phyloP scores from a whole-genome alignment of 2,797 vertebrate genomes.

The Kryptopterus vitreolus region DNA sequence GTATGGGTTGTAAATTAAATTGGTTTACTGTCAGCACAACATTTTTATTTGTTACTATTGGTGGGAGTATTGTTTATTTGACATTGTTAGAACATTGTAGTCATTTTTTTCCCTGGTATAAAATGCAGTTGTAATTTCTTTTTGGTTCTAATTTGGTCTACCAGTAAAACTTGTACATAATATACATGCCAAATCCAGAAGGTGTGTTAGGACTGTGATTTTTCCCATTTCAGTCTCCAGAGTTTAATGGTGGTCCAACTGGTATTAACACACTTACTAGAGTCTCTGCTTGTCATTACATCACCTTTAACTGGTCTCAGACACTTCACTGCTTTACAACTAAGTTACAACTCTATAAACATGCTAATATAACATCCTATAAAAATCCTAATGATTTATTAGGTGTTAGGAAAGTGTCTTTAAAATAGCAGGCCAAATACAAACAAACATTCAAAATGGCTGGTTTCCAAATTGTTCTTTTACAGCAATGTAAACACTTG shows the following conservation, averaged over 20 bases:
- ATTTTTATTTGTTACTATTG: neutral
- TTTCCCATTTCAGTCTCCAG: neutral
- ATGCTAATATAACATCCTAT: neutral
- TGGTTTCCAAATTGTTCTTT: neutral
- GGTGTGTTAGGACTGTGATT: neutral
- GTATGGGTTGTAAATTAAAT: neutral
- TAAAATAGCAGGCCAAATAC: neutral
- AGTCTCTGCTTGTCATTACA: neutral
- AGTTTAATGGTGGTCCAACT: neutral
- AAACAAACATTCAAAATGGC: no score
- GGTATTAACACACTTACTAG: neutral
- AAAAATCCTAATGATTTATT: neutral
- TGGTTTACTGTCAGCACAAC: neutral
- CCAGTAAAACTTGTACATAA: neutral
- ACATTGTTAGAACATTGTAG: neutral
- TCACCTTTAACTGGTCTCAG: neutral
- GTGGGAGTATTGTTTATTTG: no score
- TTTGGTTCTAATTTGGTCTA: neutral
- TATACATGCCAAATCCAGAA: neutral
- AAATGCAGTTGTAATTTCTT: neutral
- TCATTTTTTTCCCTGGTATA: neutral
- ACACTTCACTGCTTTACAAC: neutral
- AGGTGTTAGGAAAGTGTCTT: neutral
- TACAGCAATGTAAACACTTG: neutral
- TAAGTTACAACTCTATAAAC: neutral